These are phyloP conservation scores for Lysandra bellargus DNA, from an alignment of 2,888 invertebrate species.

Conservation along the genomic window DNA sequence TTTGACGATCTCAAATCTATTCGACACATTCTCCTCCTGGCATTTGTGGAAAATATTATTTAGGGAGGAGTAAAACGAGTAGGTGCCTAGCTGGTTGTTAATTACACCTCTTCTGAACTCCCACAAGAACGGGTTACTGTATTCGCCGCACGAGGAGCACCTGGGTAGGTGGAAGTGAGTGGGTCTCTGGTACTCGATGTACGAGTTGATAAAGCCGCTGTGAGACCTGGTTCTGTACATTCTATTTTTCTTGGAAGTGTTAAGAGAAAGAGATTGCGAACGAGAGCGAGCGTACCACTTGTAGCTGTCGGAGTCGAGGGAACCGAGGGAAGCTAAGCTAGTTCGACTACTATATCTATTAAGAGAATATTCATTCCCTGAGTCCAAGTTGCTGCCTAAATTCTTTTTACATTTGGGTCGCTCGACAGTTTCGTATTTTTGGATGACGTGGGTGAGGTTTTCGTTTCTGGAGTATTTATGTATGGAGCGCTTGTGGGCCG, in stretches of 20 bases:
- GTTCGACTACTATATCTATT: slow-evolving; percentile 57
- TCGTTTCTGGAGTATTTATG: slow-evolving; percentile 60
- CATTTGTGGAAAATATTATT: slow-evolving; percentile 61
- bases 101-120: slow-evolving; percentile 40
- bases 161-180: slow-evolving; percentile 69
- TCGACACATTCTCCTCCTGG: slow-evolving; percentile 44
- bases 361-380: slow-evolving; percentile 43
- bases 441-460: slow-evolving; percentile 57
- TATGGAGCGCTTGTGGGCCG: slow-evolving; percentile 54
- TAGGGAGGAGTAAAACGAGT: slow-evolving; percentile 53
- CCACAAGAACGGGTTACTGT: slow-evolving; percentile 53
- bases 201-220: slow-evolving; percentile 66
- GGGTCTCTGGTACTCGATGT: slow-evolving; percentile 64
- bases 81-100: slow-evolving; percentile 4
- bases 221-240: slow-evolving; percentile 68
- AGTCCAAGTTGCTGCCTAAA: slow-evolving; percentile 50
- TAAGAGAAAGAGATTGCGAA: slow-evolving; percentile 59
- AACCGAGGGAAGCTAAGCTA: slow-evolving; percentile 65
- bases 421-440: slow-evolving; percentile 53
- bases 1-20: slow-evolving; percentile 47
- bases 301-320: slow-evolving; percentile 65
- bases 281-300: slow-evolving; percentile 54
- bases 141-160: slow-evolving; percentile 58
- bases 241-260: slow-evolving; percentile 39
- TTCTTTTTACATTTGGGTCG: slow-evolving; percentile 67